phyloP scores from a whole-genome alignment of 2,888 invertebrate species.

The Anoplius nigerrimus region DNA sequence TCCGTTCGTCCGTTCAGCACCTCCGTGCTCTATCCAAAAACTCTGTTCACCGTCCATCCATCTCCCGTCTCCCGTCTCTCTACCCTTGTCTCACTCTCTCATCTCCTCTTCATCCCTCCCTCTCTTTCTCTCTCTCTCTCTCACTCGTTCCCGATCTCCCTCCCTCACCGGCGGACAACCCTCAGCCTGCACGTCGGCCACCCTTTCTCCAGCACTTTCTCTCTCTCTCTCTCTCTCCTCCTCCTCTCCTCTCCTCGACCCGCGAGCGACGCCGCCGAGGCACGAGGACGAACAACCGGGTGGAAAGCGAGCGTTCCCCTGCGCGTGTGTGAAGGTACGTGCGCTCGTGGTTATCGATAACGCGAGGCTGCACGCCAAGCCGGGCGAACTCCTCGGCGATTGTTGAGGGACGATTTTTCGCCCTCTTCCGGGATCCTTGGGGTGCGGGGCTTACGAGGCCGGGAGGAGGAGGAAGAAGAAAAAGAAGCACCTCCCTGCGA shows the following conservation, averaged over 20 bases:
- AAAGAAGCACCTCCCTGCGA: conserved; percentile 59
- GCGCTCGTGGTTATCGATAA: background rate
- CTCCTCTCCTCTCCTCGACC: conserved; percentile 28
- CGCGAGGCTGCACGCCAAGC: conserved; percentile 1
- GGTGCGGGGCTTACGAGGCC: conserved; percentile 27
- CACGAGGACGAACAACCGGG: conserved; percentile 13
- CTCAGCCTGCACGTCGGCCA: conserved; percentile 33
- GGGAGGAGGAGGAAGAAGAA: conserved; percentile 58
- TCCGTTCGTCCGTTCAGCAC: background rate
- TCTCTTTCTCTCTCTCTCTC: conserved; percentile 29
- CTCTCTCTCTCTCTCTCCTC: conserved; percentile 36
- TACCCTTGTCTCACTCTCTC: conserved; percentile 24
- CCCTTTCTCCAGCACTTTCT: conserved; percentile 44
- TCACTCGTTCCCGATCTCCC: conserved; percentile 20
- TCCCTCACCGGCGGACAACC: conserved; percentile 42
- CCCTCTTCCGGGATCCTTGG: background rate
- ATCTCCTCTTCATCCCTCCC: conserved; percentile 17
- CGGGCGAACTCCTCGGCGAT: conserved; percentile 7
- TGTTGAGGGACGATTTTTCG: too few species aligned
- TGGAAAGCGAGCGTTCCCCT: conserved; percentile 25
- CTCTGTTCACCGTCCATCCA: background rate
- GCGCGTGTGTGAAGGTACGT: background rate
- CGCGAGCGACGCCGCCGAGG: conserved; percentile 7
- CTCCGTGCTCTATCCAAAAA: conserved; percentile 3
- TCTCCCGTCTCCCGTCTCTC: conserved; percentile 17